Evolutionary conservation across 2,113 vertebrate genomes (phyloP).

Genomic region (Rattus rattus): DNA sequence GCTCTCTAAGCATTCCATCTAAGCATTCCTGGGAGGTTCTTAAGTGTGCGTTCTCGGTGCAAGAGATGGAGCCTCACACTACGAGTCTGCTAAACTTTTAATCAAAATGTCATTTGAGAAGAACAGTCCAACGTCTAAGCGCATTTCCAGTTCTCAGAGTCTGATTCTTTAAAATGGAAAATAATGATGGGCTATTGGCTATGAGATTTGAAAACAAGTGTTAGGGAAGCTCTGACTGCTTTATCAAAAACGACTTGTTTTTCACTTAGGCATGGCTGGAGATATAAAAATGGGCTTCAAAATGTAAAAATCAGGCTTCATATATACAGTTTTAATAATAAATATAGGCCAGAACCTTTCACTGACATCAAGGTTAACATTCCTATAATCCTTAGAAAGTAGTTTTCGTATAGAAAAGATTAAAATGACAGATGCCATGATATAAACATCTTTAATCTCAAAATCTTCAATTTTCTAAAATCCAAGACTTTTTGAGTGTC

Average conservation of each 20-base stretch:
- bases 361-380: conserved; percentile 7
- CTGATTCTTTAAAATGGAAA: conserved; percentile 57
- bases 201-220: not conserved
- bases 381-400: not conserved
- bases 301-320: not conserved
- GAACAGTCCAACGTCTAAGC: conserved; percentile 53
- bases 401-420: not conserved
- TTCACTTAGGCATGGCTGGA: not conserved
- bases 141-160: conserved; percentile 57
- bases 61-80: conserved; percentile 45
- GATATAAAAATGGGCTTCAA: not conserved
- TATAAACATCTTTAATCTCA: not conserved
- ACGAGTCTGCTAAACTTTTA: conserved; percentile 42
- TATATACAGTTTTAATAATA: not conserved
- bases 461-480: not conserved
- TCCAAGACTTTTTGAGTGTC: not conserved
- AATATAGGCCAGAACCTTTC: not conserved
- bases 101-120: conserved; percentile 63
- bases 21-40: conserved; percentile 40
- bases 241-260: not conserved
- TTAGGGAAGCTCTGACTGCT: conserved; percentile 35
- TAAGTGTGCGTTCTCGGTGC: conserved; percentile 53
- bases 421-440: not conserved
- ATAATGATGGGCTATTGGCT: not conserved
- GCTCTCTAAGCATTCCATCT: conserved; percentile 33